These are phyloP conservation scores for Leuciscus waleckii DNA, from an alignment of 2,797 vertebrate genomes.

Conservation along the genomic window DNA sequence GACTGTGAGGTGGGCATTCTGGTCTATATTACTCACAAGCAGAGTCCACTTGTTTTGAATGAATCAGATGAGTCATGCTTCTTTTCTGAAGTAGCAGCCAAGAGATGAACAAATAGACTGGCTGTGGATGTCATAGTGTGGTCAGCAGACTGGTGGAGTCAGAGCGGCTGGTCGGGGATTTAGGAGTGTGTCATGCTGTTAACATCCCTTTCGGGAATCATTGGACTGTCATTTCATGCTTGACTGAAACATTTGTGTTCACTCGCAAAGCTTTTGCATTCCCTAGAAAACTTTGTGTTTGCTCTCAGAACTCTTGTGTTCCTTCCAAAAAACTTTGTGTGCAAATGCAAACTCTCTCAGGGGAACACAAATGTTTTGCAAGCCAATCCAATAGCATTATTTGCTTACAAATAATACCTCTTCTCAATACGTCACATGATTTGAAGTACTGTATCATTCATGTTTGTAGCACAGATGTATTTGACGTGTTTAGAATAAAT, in stretches of 20 bases:
- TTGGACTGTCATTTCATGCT: neutral
- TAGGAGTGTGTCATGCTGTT: neutral
- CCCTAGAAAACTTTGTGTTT: neutral
- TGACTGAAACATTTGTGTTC: neutral
- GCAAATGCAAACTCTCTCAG: neutral
- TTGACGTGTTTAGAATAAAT: neutral
- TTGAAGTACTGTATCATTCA: neutral
- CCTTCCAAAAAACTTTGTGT: neutral
- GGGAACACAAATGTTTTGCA: too few species aligned
- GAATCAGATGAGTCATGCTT: slow-evolving; percentile 20
- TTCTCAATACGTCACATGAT: neutral
- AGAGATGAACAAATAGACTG: neutral
- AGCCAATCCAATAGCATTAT: too few species aligned
- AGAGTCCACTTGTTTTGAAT: neutral
- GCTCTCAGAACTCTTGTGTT: neutral
- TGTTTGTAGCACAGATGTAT: neutral
- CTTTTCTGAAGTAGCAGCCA: neutral
- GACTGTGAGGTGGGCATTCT: slow-evolving; percentile 81
- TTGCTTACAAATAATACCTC: neutral
- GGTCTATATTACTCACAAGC: slow-evolving; percentile 11
- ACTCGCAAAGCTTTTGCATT: too few species aligned
- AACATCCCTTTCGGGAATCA: neutral
- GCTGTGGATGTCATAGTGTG: neutral
- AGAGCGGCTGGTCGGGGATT: neutral
- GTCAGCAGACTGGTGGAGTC: slow-evolving; percentile 3